These are phyloP conservation scores for Atta texana DNA, from an alignment of 1,140 invertebrate species.

Conservation along the genomic window DNA sequence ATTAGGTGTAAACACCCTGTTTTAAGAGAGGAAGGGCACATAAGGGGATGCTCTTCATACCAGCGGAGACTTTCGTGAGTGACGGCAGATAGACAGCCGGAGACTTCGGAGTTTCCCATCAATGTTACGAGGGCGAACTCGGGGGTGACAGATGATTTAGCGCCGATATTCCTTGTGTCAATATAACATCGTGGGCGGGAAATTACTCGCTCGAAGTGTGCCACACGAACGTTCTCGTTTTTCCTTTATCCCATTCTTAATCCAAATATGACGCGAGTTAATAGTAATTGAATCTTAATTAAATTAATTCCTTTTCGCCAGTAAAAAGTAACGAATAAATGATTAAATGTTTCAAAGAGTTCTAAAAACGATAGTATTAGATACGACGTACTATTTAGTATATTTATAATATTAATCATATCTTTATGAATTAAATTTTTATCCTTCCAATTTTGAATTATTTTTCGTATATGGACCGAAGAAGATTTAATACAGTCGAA, in stretches of 20 bases:
- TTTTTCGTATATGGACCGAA: no score
- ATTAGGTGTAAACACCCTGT: conserved; percentile 80
- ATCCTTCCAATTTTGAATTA: no score
- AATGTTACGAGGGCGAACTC: conserved; percentile 70
- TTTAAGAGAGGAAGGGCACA: conserved; percentile 75
- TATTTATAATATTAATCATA: neutral
- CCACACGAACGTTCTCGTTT: conserved; percentile 29
- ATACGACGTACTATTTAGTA: no score
- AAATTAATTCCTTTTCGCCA: neutral
- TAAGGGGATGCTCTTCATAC: conserved; percentile 68
- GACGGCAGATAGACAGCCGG: conserved; percentile 81
- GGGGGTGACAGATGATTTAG: conserved; percentile 82
- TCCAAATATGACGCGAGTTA: neutral
- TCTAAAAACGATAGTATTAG: no score
- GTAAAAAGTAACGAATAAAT: neutral
- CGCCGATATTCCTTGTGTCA: conserved; percentile 78
- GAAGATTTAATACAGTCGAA: no score
- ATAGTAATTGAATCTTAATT: conserved; percentile 1
- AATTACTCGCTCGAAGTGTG: conserved; percentile 44
- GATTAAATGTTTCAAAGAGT: no score
- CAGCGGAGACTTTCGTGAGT: conserved; percentile 74
- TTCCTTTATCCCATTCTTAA: neutral
- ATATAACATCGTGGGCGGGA: conserved; percentile 70
- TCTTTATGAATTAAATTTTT: neutral
- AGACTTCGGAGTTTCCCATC: conserved; percentile 78